Base-by-base conservation (phyloP, 2,113 vertebrate species). In the Shinisaurus crocodilurus region DNA sequence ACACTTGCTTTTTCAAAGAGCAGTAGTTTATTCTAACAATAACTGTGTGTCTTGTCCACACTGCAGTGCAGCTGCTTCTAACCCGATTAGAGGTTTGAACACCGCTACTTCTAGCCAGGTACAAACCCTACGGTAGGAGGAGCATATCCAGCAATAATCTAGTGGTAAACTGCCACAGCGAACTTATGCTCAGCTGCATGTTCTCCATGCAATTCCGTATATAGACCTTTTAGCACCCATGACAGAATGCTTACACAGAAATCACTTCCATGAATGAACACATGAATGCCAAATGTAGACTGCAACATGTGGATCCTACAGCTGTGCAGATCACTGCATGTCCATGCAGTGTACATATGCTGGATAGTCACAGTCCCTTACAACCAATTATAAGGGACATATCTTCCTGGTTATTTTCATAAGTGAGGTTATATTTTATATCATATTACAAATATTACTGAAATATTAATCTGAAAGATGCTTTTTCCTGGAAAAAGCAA, bases 401-500 rank as follows among this genome's bases (percentile, higher is more conserved):
- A 8, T 1, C 48, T 27, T n/a, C 37, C 70, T 48, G 32, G 20
- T 8, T 60, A 57, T 12, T 89, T 82, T 43, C 16, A 89, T 23
- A 32, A 82, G 23, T 37, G 37, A 54, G 48, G 13, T 57, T 89
- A 32, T 45, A 74, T 6, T 34, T 63, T 7, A 45, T 74, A 8
- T 69, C 37, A 25, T 23, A 54, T 37, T 29, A 29, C 29, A 57
- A 70, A 82, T 15, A 40, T 67, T 82, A 82, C 25, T 32, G 13
- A 70, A 20, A 54, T 81, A 32, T 81, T 40, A 20, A 40, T 88
- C 45, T 82, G 79, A 83, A 74, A 60, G 25, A 74, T 72, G 25
- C 2, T 34, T 84, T 45, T 84, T 84, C 37, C 80, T 76, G 81
- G 88, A 89, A 89, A 83, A 89, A 76, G 40, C 20, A 72, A 76